A percentile compares a stretch with the other conserved stretches of the same genome.
phyloP scores from a whole-genome alignment of 2,797 vertebrate species.

The Propithecus deckenii region DNA sequence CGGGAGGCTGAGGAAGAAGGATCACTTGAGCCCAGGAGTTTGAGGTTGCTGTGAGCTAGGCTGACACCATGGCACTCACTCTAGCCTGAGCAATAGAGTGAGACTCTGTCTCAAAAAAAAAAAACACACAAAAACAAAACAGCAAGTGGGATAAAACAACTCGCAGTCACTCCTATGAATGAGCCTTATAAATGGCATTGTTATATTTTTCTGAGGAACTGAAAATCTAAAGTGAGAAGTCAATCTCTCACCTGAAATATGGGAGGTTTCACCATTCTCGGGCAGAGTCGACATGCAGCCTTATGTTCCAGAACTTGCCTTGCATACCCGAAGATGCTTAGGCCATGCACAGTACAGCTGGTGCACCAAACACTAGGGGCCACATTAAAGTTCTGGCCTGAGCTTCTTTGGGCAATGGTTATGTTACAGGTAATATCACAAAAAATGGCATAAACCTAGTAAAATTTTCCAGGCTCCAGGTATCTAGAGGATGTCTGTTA shows the following conservation, averaged over 20 bases:
- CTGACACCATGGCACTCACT: too few species aligned
- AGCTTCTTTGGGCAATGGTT: background rate
- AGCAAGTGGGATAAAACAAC: background rate
- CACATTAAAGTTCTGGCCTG: background rate
- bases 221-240: background rate
- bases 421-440: background rate
- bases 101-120: too few species aligned
- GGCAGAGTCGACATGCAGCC: background rate
- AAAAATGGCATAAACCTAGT: background rate
- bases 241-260: background rate
- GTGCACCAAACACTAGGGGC: background rate
- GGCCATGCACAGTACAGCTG: background rate
- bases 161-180: background rate
- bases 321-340: background rate
- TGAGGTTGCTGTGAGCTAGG: too few species aligned
- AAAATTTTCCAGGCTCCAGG: background rate
- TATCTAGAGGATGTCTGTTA: background rate
- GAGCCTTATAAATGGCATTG: background rate
- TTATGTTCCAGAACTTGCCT: background rate
- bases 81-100: too few species aligned
- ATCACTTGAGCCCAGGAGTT: too few species aligned
- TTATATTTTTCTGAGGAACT: background rate
- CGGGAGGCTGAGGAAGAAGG: too few species aligned
- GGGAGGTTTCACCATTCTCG: background rate
- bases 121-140: background rate